Percentiles rank a stretch among this genome's conserved stretches.
These are phyloP conservation scores for Aplysina aerophoba DNA, from an alignment of 37 sponge, comb jelly and placozoan genomes.

Conservation along the genomic window DNA sequence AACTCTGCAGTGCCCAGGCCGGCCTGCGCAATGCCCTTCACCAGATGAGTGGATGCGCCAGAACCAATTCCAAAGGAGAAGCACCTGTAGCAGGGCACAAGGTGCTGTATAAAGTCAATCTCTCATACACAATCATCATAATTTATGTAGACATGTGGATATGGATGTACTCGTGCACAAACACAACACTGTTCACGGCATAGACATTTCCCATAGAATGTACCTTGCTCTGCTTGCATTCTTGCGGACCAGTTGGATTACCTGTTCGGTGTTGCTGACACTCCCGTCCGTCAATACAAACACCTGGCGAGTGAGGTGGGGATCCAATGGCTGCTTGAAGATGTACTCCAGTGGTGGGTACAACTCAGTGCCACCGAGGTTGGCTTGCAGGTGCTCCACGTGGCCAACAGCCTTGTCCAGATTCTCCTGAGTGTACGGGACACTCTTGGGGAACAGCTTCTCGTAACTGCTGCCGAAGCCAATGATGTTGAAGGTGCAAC, in stretches of 20 bases:
- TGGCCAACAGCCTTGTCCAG: conserved; percentile 59
- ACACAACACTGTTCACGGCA: background rate
- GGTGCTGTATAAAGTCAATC: background rate
- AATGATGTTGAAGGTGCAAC: conserved; percentile 77
- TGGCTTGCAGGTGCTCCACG: conserved; percentile 49
- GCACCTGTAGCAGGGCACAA: conserved; percentile 28
- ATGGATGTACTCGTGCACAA: too few species aligned
- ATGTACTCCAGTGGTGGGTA: conserved; percentile 64
- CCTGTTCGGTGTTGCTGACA: conserved; percentile 62
- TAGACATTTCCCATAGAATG: background rate
- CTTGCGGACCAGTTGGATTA: conserved; percentile 52
- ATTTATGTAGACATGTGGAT: too few species aligned
- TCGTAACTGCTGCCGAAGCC: conserved; percentile 64
- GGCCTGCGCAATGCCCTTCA: conserved; percentile 80
- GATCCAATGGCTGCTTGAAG: conserved; percentile 35
- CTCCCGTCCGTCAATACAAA: conserved; percentile 76
- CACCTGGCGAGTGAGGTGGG: conserved; percentile 53
- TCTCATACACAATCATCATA: background rate
- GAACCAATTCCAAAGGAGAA: conserved; percentile 88
- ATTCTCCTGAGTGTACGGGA: conserved; percentile 56
- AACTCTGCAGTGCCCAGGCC: conserved; percentile 81
- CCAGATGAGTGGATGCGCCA: conserved; percentile 83
- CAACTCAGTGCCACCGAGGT: conserved; percentile 77
- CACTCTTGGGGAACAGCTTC: conserved; percentile 62
- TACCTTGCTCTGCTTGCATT: conserved; percentile 51